A percentile compares a stretch with the other conserved stretches of the same genome.
These are phyloP conservation scores for Rhagophthalmus giganteus DNA, from an alignment of 2,888 invertebrate genomes.

Conservation along the genomic window DNA sequence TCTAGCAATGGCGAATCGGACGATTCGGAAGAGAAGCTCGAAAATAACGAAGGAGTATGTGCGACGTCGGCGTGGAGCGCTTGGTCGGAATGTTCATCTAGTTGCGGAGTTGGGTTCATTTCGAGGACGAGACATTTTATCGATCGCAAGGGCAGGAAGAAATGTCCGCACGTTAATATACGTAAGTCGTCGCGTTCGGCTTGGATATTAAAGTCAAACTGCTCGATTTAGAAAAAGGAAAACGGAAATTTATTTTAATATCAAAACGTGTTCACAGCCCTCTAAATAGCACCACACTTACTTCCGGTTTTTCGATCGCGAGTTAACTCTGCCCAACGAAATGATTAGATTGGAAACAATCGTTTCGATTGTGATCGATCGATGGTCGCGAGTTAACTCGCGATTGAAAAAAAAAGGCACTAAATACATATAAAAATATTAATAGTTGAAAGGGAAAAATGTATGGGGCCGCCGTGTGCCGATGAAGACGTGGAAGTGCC, in stretches of 20 bases:
- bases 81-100: constrained; percentile 86
- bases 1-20: too few relatives aligned
- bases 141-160: constrained; percentile 76
- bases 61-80: constrained; percentile 71
- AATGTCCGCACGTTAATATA: constrained; percentile 74
- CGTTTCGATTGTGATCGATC: too few relatives aligned
- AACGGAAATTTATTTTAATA: too few relatives aligned
- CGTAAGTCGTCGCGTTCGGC: too few relatives aligned
- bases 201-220: not conserved
- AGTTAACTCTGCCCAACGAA: too few relatives aligned
- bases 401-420: too few relatives aligned
- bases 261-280: too few relatives aligned
- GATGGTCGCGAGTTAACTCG: too few relatives aligned
- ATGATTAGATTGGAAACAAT: too few relatives aligned
- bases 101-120: constrained; percentile 78
- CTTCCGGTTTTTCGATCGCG: too few relatives aligned
- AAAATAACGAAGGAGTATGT: constrained; percentile 61
- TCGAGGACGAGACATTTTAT: constrained; percentile 75
- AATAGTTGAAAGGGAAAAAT: constrained; percentile 77
- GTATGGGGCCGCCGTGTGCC: constrained; percentile 72
- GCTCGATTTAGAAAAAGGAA: not conserved
- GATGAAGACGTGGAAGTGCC: constrained; percentile 59
- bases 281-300: too few relatives aligned
- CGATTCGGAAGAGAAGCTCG: constrained; percentile 39
- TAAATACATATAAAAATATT: constrained; percentile 5